A percentile compares a stretch with the other conserved stretches of the same genome.
These are phyloP conservation scores for Hypolimnas misippus DNA, from an alignment of 2,888 invertebrate species.

Conservation along the genomic window DNA sequence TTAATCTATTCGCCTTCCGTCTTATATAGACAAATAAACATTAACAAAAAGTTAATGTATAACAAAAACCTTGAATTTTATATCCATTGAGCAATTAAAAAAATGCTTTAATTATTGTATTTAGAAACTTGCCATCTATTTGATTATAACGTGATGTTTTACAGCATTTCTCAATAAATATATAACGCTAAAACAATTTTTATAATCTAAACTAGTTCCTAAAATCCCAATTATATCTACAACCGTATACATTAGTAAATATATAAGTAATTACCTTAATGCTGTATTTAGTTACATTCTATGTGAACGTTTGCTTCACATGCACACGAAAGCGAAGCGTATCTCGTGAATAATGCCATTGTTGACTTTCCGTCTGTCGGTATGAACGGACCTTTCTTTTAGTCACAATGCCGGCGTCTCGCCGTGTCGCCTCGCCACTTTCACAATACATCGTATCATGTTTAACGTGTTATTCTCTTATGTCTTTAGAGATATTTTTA, in stretches of 20 bases:
- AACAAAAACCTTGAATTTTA: too few species aligned
- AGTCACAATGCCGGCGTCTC: conserved; percentile 13
- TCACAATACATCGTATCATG: conserved; percentile 27
- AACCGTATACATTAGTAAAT: too few species aligned
- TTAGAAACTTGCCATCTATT: too few species aligned
- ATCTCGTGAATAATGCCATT: conserved; percentile 24
- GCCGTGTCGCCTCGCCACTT: conserved; percentile 26
- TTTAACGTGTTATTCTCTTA: conserved; percentile 22
- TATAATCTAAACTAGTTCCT: too few species aligned
- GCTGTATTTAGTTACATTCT: background rate
- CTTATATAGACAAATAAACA: background rate
- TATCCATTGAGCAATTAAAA: too few species aligned
- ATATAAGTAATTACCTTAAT: background rate
- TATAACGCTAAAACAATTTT: too few species aligned
- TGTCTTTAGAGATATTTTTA: background rate
- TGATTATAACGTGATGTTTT: too few species aligned
- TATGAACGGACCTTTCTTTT: conserved; percentile 26
- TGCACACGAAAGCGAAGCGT: conserved; percentile 22
- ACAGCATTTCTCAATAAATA: too few species aligned
- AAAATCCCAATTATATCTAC: too few species aligned
- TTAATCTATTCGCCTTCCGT: background rate
- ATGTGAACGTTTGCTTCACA: background rate
- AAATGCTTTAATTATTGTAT: too few species aligned
- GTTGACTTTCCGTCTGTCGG: conserved; percentile 23
- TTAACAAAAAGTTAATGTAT: too few species aligned